Conservation (phyloP, 2,113 vertebrate species). For the Theristicus caerulescens region DNA sequence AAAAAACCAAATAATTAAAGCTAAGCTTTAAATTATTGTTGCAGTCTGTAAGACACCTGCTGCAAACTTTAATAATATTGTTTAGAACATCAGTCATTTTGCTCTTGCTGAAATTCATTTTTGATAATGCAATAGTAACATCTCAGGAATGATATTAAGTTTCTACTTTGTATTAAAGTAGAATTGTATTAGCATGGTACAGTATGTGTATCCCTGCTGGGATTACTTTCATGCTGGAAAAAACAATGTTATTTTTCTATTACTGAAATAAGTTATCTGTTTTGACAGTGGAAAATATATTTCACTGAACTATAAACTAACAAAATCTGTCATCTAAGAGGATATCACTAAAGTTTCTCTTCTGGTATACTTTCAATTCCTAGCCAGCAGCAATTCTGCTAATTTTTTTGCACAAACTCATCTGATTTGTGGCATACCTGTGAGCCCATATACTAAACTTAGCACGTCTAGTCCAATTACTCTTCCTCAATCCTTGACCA, state of each 20-base stretch:
- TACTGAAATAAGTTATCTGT: slow-evolving; percentile 47
- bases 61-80: slow-evolving; percentile 4
- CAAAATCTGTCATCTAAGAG: slow-evolving; percentile 24
- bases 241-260: slow-evolving; percentile 58
- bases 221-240: slow-evolving; percentile 47
- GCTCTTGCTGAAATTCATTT: slow-evolving; percentile 36
- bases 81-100: slow-evolving; percentile 35
- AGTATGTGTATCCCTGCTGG: slow-evolving; percentile 5
- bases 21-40: neutral
- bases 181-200: slow-evolving; percentile 50
- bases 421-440: slow-evolving; percentile 11
- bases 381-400: neutral
- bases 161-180: slow-evolving; percentile 53
- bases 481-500: neutral
- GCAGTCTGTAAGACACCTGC: neutral
- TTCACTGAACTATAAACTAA: slow-evolving; percentile 28
- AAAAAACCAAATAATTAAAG: neutral
- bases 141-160: slow-evolving; percentile 49
- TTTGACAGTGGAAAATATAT: slow-evolving; percentile 55
- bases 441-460: neutral
- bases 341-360: neutral
- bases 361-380: neutral
- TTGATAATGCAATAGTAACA: slow-evolving; percentile 43
- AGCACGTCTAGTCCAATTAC: slow-evolving; percentile 7
- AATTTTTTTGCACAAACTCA: neutral